Evolutionary conservation across 35 echinoderm and acorn worm species (phyloP).

Genomic region (Amphiura filiformis): DNA sequence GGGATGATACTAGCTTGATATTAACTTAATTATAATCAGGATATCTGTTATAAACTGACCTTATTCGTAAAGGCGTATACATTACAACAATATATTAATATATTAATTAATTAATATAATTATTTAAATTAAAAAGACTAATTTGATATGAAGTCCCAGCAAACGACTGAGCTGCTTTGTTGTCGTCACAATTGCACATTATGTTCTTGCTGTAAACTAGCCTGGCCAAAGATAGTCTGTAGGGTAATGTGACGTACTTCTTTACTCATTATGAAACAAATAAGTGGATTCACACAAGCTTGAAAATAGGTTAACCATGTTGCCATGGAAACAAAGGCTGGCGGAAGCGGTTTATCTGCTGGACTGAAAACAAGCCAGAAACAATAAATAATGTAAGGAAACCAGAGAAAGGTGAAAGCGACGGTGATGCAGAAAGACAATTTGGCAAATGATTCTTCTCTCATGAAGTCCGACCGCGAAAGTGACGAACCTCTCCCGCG

Average conservation of each 20-base stretch:
- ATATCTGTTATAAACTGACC: too few species aligned
- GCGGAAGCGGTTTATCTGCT: slow-evolving; percentile 24
- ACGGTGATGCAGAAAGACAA: slow-evolving; percentile 64
- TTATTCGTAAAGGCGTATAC: too few species aligned
- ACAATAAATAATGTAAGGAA: slow-evolving; percentile 86
- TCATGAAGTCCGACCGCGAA: slow-evolving; percentile 65
- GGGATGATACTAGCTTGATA: too few species aligned
- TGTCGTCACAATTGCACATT: slow-evolving; percentile 34
- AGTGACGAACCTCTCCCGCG: slow-evolving; percentile 59
- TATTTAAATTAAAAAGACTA: too few species aligned
- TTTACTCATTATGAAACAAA: slow-evolving; percentile 51
- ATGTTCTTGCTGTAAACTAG: slow-evolving; percentile 21
- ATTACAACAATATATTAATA: too few species aligned
- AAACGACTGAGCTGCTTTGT: neutral
- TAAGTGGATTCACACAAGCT: slow-evolving; percentile 67
- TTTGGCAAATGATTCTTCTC: slow-evolving; percentile 69
- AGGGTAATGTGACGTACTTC: slow-evolving; percentile 18
- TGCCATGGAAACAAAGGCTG: slow-evolving; percentile 59
- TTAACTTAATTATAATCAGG: too few species aligned
- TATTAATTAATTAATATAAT: too few species aligned
- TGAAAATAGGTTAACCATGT: slow-evolving; percentile 87
- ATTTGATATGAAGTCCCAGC: too few species aligned
- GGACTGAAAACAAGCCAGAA: slow-evolving; percentile 56
- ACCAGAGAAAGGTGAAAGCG: slow-evolving; percentile 65
- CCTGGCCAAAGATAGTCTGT: slow-evolving; percentile 14